Evolutionary conservation across 2,113 vertebrate species (phyloP).

Genomic region (Meles meles): DNA sequence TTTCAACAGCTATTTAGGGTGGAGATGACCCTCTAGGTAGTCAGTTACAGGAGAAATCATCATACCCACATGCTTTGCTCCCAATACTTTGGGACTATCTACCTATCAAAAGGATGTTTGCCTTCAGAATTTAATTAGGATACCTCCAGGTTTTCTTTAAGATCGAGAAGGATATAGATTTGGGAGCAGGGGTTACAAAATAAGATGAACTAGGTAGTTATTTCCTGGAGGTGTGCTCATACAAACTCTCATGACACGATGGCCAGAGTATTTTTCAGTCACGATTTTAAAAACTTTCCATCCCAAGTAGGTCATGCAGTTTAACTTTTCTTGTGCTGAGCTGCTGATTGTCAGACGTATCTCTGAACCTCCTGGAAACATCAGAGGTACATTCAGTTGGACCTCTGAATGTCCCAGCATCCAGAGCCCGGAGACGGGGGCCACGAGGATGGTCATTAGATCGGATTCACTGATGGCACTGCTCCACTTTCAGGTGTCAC

Average conservation of each 20-base stretch:
- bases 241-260: neutral
- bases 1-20: neutral
- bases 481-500: neutral
- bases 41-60: neutral
- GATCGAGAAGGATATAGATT: neutral
- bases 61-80: neutral
- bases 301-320: neutral
- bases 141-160: neutral
- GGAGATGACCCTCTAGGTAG: neutral
- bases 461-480: neutral
- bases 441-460: neutral
- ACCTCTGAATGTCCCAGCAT: neutral
- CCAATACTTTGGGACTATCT: neutral
- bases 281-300: neutral
- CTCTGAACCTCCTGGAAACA: neutral
- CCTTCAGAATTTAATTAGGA: neutral
- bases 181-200: neutral
- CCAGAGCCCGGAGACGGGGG: neutral
- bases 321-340: neutral
- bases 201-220: neutral
- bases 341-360: neutral
- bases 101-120: neutral
- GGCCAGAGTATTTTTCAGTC: neutral
- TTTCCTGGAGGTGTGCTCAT: neutral
- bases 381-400: neutral